Evolutionary conservation across 2,113 vertebrate species (phyloP).

Genomic region (Neodon shergylaensis): DNA sequence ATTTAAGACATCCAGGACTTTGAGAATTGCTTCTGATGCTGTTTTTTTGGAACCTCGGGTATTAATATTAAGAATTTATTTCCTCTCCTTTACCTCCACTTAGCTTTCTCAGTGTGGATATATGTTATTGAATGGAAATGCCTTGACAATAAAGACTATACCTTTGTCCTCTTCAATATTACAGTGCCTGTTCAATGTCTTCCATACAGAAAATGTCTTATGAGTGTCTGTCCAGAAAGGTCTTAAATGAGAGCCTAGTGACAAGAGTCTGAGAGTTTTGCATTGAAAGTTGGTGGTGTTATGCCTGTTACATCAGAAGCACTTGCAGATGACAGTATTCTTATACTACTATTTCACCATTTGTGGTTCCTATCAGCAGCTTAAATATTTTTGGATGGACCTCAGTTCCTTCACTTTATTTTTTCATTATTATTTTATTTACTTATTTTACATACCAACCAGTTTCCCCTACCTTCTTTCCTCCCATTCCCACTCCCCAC

Average conservation of each 20-base stretch:
- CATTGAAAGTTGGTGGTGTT: neutral
- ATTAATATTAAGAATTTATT: neutral
- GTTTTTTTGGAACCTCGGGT: neutral
- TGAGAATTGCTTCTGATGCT: neutral
- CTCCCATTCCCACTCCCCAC: too few species aligned
- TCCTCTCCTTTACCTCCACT: neutral
- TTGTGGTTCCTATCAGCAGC: neutral
- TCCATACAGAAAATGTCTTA: neutral
- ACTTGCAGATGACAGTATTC: neutral
- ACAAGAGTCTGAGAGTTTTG: neutral
- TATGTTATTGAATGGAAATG: neutral
- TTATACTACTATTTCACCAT: neutral
- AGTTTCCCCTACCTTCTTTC: too few species aligned
- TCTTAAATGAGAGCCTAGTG: neutral
- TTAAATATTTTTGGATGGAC: constrained; percentile 2
- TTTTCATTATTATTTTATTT: too few species aligned
- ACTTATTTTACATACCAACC: too few species aligned
- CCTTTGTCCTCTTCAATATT: neutral
- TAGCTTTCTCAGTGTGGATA: neutral
- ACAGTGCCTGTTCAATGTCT: neutral
- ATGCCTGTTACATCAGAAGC: neutral
- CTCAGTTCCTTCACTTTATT: neutral
- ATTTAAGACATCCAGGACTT: neutral
- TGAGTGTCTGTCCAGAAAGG: neutral
- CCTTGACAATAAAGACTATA: neutral